Evolutionary conservation across 2,888 invertebrate genomes (phyloP).

Genomic region (Chymomyza fuscimana): DNA sequence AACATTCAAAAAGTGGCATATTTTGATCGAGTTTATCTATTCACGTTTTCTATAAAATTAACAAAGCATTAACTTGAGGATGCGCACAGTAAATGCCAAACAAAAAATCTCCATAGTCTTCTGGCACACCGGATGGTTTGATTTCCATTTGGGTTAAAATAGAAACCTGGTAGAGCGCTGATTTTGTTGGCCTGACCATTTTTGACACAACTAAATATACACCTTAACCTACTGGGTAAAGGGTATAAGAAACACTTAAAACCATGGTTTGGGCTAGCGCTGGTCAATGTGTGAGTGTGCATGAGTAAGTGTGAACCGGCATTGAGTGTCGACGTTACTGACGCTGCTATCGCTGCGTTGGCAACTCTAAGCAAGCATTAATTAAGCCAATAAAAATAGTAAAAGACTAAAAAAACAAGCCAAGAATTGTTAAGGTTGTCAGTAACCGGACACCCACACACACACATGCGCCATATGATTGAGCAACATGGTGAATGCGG

Average conservation of each 20-base stretch:
- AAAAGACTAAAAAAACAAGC: constrained; percentile 53
- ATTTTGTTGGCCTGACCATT: not conserved
- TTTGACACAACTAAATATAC: not conserved
- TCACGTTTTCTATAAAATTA: no score
- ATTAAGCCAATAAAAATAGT: constrained; percentile 50
- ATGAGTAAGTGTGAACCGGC: constrained; percentile 33
- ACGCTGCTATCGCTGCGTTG: constrained; percentile 11
- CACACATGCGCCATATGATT: constrained; percentile 20
- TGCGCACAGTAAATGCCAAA: no score
- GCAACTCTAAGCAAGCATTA: constrained; percentile 38
- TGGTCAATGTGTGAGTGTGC: constrained; percentile 1
- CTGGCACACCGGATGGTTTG: no score
- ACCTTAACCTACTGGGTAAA: not conserved
- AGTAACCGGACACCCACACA: constrained; percentile 31
- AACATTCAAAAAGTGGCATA: no score
- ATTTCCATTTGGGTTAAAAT: no score
- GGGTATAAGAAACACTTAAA: not conserved
- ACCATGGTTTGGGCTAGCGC: not conserved
- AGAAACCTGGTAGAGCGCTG: no score
- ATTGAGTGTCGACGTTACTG: constrained; percentile 45
- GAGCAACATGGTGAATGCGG: constrained; percentile 42
- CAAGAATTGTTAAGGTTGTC: constrained; percentile 38
- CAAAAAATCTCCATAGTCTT: no score
- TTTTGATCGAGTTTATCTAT: no score
- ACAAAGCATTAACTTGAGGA: no score